A percentile compares a stretch with the other conserved stretches of the same genome.
These are phyloP conservation scores for Drosophila biarmipes DNA, from an alignment of 1,140 invertebrate species.

Conservation along the genomic window DNA sequence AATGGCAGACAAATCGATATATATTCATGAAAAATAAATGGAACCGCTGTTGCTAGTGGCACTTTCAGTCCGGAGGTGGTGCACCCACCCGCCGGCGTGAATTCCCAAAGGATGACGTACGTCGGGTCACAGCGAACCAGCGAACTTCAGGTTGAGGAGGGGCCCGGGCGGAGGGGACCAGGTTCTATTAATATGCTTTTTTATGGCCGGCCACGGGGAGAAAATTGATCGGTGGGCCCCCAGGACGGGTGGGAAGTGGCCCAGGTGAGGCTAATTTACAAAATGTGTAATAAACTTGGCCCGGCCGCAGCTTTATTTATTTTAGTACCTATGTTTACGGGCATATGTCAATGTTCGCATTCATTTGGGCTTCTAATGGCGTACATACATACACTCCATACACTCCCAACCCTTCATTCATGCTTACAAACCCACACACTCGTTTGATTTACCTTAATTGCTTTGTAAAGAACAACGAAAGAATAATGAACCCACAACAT, in stretches of 20 bases:
- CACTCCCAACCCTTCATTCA: not conserved
- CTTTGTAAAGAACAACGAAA: conserved; percentile 31
- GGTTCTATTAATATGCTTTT: conserved; percentile 62
- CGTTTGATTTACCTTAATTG: conserved; percentile 35
- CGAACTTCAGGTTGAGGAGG: not conserved
- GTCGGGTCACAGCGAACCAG: conserved; percentile 19
- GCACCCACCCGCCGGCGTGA: conserved; percentile 3
- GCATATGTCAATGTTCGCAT: conserved; percentile 44
- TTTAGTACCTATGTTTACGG: conserved; percentile 31
- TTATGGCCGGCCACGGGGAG: conserved; percentile 32
- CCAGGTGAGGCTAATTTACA: conserved; percentile 55
- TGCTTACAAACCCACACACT: conserved; percentile 1
- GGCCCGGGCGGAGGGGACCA: not conserved
- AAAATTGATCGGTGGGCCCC: conserved; percentile 34
- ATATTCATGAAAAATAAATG: conserved; percentile 79
- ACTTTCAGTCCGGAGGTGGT: conserved; percentile 2
- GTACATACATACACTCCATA: conserved; percentile 2
- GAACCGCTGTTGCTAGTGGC: conserved; percentile 32
- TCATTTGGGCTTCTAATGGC: conserved; percentile 42
- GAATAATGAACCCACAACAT: conserved; percentile 50
- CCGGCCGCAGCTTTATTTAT: conserved; percentile 34
- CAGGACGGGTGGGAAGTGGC: not conserved
- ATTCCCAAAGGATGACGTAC: conserved; percentile 71
- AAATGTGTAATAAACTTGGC: conserved; percentile 62
- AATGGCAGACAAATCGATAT: conserved; percentile 73